Conservation (phyloP, 2,888 invertebrate species). For the Maniola hyperantus region DNA sequence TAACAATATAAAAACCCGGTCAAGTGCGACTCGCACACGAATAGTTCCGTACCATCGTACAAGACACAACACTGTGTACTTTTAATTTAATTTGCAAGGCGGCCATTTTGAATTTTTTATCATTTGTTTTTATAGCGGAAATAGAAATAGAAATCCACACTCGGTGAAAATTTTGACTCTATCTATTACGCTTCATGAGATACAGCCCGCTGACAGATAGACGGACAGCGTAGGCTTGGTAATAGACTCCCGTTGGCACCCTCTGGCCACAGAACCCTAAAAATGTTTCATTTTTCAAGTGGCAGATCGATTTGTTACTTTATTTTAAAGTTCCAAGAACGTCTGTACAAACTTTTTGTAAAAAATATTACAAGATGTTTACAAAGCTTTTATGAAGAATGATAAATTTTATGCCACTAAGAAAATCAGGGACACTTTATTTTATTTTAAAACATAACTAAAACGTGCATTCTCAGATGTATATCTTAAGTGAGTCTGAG, state of each 20-base stretch:
- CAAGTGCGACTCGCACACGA: not conserved
- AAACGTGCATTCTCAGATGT: constrained; percentile 49
- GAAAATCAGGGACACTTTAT: constrained; percentile 29
- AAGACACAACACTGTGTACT: too few relatives aligned
- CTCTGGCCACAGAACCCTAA: too few relatives aligned
- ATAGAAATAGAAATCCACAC: too few relatives aligned
- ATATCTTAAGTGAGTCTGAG: constrained; percentile 61
- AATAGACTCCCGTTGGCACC: too few relatives aligned
- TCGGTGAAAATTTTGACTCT: too few relatives aligned
- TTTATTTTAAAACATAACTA: constrained; percentile 33
- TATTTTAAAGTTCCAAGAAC: not conserved
- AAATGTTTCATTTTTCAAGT: not conserved
- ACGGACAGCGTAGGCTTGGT: too few relatives aligned
- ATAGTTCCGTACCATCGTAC: too few relatives aligned
- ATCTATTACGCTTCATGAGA: too few relatives aligned
- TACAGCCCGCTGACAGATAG: too few relatives aligned
- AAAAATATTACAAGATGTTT: constrained; percentile 8
- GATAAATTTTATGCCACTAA: constrained; percentile 20
- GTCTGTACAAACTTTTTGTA: constrained; percentile 1
- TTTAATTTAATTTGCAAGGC: too few relatives aligned
- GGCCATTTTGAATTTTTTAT: too few relatives aligned
- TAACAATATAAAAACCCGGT: not conserved
- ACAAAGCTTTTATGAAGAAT: constrained; percentile 24
- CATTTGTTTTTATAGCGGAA: too few relatives aligned
- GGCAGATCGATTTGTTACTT: constrained; percentile 13